Conservation (phyloP, 2,888 invertebrate species). For the Leptopilina myrica region DNA sequence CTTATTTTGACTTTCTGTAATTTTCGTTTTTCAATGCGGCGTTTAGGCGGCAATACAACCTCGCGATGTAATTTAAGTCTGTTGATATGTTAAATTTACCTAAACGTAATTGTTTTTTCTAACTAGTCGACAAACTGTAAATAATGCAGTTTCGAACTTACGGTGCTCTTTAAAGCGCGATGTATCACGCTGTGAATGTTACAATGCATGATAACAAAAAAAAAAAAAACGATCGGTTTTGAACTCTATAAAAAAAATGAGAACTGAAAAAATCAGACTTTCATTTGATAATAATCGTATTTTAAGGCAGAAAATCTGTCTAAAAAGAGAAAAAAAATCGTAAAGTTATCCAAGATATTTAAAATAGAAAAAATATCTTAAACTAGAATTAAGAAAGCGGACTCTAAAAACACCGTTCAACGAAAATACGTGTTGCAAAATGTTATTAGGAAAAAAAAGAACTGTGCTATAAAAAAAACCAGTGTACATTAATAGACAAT, state of each 20-base stretch:
- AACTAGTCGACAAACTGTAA: conserved; percentile 38
- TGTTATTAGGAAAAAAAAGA: background rate
- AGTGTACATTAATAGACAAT: conserved; percentile 19
- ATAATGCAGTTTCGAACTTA: conserved; percentile 35
- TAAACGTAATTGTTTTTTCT: conserved; percentile 37
- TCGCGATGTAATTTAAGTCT: conserved; percentile 13
- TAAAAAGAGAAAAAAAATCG: too few species aligned
- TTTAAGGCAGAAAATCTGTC: too few species aligned
- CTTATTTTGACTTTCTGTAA: conserved; percentile 1
- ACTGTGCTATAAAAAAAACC: conserved; percentile 10
- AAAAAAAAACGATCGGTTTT: conserved; percentile 29
- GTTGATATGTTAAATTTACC: conserved; percentile 38
- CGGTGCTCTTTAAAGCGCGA: conserved; percentile 40
- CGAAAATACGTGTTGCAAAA: conserved; percentile 24
- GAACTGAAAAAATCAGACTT: conserved; percentile 23
- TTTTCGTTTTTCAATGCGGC: conserved; percentile 1
- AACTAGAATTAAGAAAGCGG: conserved; percentile 5
- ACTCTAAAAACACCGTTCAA: conserved; percentile 37
- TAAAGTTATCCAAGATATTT: too few species aligned
- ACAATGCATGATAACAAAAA: conserved; percentile 9
- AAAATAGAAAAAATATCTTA: too few species aligned
- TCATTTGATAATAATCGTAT: background rate
- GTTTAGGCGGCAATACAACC: conserved; percentile 29
- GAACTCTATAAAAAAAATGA: background rate
- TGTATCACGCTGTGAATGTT: conserved; percentile 38